Evolutionary conservation across 2,113 vertebrate species (phyloP).

Genomic region (Tyrannus savana): DNA sequence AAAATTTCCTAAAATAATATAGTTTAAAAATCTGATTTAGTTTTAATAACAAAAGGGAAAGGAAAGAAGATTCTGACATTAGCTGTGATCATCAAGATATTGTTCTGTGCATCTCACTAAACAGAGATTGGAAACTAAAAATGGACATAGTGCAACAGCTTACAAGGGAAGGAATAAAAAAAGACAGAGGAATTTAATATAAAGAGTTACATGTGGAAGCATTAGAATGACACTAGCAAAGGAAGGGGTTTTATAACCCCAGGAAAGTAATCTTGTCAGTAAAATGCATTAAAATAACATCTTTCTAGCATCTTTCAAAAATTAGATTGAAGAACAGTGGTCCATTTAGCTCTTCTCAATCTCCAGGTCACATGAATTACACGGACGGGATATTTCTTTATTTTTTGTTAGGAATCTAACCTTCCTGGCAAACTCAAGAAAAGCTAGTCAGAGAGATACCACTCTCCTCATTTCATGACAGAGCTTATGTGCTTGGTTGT

Average conservation of each 20-base stretch:
- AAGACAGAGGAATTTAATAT: background rate
- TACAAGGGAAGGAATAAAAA: background rate
- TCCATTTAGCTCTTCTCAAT: background rate
- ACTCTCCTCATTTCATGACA: background rate
- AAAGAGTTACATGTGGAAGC: background rate
- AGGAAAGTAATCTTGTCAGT: background rate
- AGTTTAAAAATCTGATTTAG: background rate
- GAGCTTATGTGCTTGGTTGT: background rate
- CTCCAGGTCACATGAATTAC: background rate
- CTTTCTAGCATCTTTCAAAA: background rate
- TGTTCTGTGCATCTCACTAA: background rate
- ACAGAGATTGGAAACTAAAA: background rate
- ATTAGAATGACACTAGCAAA: background rate
- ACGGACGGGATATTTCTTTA: background rate
- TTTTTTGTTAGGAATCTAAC: background rate
- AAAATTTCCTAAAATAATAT: background rate
- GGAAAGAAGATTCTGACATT: background rate
- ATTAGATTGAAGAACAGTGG: background rate
- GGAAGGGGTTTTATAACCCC: background rate
- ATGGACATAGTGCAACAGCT: background rate
- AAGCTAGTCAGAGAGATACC: background rate
- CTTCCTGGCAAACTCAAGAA: background rate
- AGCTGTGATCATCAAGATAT: rapidly evolving
- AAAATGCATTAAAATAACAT: background rate
- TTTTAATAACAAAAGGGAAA: background rate